Conservation (phyloP, 2,888 invertebrate genomes). For the Caradrina clavipalpis region DNA sequence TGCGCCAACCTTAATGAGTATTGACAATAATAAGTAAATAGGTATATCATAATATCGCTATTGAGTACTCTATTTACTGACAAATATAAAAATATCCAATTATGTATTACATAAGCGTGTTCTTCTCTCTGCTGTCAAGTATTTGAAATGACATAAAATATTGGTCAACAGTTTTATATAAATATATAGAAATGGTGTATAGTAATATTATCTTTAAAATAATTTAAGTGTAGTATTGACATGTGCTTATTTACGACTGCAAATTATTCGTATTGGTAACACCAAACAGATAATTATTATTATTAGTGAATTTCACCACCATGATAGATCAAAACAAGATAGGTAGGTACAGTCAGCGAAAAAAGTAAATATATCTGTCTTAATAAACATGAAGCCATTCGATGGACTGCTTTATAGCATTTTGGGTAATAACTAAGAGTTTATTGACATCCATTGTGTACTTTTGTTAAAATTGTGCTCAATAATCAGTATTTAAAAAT, state of each 20-base stretch:
- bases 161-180: slow-evolving; percentile 19
- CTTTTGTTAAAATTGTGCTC: too few species aligned
- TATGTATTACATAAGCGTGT: slow-evolving; percentile 26
- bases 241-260: not conserved
- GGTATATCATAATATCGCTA: slow-evolving; percentile 17
- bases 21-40: slow-evolving; percentile 31
- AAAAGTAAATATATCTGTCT: too few species aligned
- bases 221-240: not conserved
- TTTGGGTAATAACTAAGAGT: too few species aligned
- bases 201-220: not conserved
- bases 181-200: slow-evolving; percentile 1
- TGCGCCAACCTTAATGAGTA: slow-evolving; percentile 38
- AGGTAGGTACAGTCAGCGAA: too few species aligned
- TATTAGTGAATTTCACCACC: not conserved
- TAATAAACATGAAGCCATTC: too few species aligned
- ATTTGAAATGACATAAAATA: slow-evolving; percentile 22
- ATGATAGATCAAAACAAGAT: too few species aligned
- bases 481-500: too few species aligned
- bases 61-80: slow-evolving; percentile 36
- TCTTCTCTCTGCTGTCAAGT: slow-evolving; percentile 40
- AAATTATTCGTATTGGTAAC: not conserved
- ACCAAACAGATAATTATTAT: not conserved
- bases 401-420: too few species aligned
- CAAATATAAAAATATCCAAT: slow-evolving; percentile 50
- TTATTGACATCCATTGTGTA: too few species aligned